Evolutionary conservation across 1,140 invertebrate genomes (phyloP).

Genomic region (Pogonus chalceus): DNA sequence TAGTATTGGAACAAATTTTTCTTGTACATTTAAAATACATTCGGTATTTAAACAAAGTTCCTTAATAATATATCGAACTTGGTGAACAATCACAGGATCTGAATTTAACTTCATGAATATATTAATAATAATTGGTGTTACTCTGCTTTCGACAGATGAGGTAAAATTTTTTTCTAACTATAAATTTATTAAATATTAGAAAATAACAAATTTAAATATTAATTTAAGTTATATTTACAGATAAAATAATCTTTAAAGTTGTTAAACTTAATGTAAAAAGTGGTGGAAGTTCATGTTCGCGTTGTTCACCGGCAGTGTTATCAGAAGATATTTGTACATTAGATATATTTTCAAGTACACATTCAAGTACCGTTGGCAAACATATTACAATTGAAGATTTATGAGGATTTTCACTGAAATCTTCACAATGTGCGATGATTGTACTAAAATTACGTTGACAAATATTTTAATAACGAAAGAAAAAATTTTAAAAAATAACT

Average conservation of each 20-base stretch:
- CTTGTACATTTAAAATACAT: conserved; percentile 51
- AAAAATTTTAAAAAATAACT: background rate
- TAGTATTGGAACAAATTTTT: conserved; percentile 60
- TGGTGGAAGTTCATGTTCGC: conserved; percentile 22
- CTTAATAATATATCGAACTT: conserved; percentile 59
- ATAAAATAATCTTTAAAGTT: conserved; percentile 31
- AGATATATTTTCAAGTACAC: background rate
- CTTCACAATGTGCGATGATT: conserved; percentile 19
- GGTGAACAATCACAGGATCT: conserved; percentile 53
- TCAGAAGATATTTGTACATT: too few relatives aligned
- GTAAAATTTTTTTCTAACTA: conserved; percentile 61
- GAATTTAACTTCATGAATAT: conserved; percentile 58
- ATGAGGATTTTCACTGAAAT: conserved; percentile 48
- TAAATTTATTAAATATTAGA: conserved; percentile 20
- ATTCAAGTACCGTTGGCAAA: background rate
- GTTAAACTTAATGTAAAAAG: conserved; percentile 29
- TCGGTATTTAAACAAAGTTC: conserved; percentile 52
- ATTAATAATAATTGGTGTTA: conserved; percentile 60
- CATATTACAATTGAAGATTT: conserved; percentile 8
- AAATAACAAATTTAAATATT: conserved; percentile 1
- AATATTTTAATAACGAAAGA: background rate
- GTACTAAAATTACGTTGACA: background rate
- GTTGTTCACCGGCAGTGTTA: conserved; percentile 28
- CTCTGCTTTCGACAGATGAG: conserved; percentile 51
- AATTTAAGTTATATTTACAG: conserved; percentile 40